A percentile compares a stretch with the other conserved stretches of the same genome.
These are phyloP conservation scores for Datnioides undecimradiatus DNA, from an alignment of 2,113 vertebrate species.

Conservation along the genomic window DNA sequence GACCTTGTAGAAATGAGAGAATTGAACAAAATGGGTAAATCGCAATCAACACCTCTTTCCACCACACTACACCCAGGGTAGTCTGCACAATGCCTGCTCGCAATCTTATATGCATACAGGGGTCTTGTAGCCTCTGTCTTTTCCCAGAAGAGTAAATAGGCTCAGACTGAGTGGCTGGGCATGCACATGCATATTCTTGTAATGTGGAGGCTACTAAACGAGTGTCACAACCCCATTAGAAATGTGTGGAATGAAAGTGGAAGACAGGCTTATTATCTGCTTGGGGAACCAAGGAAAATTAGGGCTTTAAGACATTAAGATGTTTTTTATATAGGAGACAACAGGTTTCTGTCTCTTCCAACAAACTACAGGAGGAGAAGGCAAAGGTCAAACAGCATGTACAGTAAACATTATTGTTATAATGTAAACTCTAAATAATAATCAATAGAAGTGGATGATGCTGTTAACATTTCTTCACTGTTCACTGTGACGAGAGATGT, in stretches of 20 bases:
- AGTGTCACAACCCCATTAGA: constrained; percentile 26
- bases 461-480: neutral
- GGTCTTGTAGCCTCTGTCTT: constrained; percentile 1
- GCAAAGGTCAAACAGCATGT: neutral
- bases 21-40: constrained; percentile 44
- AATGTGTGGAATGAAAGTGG: constrained; percentile 33
- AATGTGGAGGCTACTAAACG: constrained; percentile 14
- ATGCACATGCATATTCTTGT: constrained; percentile 2
- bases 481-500: constrained; percentile 30
- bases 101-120: neutral
- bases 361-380: neutral
- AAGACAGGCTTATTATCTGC: constrained; percentile 25
- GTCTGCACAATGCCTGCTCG: constrained; percentile 6
- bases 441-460: neutral
- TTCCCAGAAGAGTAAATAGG: constrained; percentile 22
- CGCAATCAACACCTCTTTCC: constrained; percentile 20
- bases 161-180: constrained; percentile 27
- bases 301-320: neutral
- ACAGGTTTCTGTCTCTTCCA: neutral
- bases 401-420: neutral
- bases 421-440: neutral
- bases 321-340: neutral
- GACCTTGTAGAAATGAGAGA: constrained; percentile 12
- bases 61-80: neutral
- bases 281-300: constrained; percentile 9